Evolutionary conservation across 2,888 invertebrate species (phyloP), one percentile per base, ranked within the genome.

Genomic region (Eubasilissa splendida): DNA sequence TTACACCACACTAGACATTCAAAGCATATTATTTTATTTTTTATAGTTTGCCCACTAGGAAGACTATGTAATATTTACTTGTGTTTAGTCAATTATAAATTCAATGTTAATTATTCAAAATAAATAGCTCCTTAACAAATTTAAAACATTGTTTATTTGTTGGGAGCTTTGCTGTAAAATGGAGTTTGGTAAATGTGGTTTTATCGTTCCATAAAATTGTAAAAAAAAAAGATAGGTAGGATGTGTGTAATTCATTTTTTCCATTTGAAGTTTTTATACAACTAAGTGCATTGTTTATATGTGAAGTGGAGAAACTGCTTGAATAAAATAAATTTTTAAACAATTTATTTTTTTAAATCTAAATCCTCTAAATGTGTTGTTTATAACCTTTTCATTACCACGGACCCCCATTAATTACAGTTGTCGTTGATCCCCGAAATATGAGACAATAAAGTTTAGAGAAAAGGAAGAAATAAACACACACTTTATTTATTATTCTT

Each of bases 281-380:
- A 74, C 53, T 74, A 65, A 76, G 75, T 75, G 83, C 83, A 80
- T 76, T 80, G 82, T 83, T 82, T 82, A 82, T 53, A 80, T 79
- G 83, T 83, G 83, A 80, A 82, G 74, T 82, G 79, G 76, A 80
- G 70, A 76, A 71, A 65, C 31, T 76, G 81, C 78, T 81, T 81
- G 66, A 81, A 79, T 79, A 79, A 81, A 79, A 81, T 70, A 81
- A 70, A 81, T 79, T 75, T 76, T 78, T 79, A 58, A 79, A 76
- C 53, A 65, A 76, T 70, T 33, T 22, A 22, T 70, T 14, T 70
- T 54, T 31, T 54, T 7, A 63, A 42, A 42, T 42, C 7, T 42
- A 42, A 42, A 42, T 42, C 42, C 42, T 42, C 42, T 7, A 42
- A 42, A 4, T 42, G 0, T 42, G 42, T 7, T 42, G 4, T 42